Conservation (phyloP, 2,113 vertebrate genomes). For the Brachypteracias leptosomus region DNA sequence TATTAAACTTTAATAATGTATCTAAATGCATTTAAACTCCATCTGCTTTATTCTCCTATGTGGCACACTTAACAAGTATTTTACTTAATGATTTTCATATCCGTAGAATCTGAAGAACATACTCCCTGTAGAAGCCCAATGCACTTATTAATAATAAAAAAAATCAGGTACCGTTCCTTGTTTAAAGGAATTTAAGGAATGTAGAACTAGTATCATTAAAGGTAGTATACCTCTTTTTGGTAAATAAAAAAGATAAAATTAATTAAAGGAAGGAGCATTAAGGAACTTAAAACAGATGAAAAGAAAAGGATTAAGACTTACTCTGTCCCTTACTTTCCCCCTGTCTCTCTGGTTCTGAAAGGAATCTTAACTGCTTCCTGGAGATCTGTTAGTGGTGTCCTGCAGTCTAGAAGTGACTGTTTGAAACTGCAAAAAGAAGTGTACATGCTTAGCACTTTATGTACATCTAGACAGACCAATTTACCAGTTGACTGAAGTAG, state of each 20-base stretch:
- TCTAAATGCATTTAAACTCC: background rate
- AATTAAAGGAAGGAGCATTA: background rate
- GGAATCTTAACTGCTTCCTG: background rate
- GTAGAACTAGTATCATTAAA: background rate
- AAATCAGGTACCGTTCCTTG: background rate
- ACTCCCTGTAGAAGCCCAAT: background rate
- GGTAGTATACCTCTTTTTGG: background rate
- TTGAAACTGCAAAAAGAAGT: background rate
- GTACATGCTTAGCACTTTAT: background rate
- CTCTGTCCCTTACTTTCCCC: background rate
- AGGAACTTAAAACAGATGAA: background rate
- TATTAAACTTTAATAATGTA: background rate
- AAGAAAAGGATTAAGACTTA: background rate
- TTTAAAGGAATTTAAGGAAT: background rate
- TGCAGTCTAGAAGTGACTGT: background rate
- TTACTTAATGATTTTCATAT: background rate
- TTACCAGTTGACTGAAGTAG: background rate
- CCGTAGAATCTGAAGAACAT: background rate
- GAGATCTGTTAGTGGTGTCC: background rate
- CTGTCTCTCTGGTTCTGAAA: background rate
- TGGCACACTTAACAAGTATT: background rate
- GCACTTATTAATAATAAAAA: background rate
- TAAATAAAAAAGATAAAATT: background rate
- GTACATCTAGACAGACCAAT: background rate
- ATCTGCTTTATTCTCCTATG: background rate